A percentile compares a stretch with the other conserved stretches of the same genome.
Evolutionary conservation across 2,113 vertebrate genomes (phyloP).

Genomic region (Otocyon megalotis): DNA sequence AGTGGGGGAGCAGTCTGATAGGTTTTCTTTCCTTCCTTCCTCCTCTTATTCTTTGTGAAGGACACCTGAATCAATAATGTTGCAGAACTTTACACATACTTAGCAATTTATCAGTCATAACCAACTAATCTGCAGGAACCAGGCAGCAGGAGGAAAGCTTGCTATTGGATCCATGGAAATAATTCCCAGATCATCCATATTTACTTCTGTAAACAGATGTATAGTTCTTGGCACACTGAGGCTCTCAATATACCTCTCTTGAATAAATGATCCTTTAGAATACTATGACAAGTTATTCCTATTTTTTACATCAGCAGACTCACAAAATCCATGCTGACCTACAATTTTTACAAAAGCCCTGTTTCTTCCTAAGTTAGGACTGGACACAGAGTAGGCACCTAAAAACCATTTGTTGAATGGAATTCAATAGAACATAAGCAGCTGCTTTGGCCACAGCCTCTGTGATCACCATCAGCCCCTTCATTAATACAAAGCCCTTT

Average conservation of each 20-base stretch:
- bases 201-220: background rate
- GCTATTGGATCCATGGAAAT: background rate
- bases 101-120: background rate
- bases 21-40: slow-evolving; percentile 48
- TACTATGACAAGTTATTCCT: background rate
- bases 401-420: background rate
- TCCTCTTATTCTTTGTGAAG: slow-evolving; percentile 69
- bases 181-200: slow-evolving; percentile 10
- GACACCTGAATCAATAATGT: slow-evolving; percentile 1
- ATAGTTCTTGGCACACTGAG: background rate
- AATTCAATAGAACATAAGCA: background rate
- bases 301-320: background rate
- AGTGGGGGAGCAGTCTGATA: slow-evolving; percentile 75
- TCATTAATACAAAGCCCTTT: background rate
- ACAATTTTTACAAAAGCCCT: background rate
- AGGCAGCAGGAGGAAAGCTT: background rate
- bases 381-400: background rate
- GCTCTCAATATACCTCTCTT: background rate
- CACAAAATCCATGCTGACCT: background rate
- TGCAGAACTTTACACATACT: background rate
- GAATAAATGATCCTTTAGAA: background rate
- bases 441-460: background rate
- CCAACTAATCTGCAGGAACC: background rate
- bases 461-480: background rate
- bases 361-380: background rate